Conservation (phyloP, 2,113 vertebrate species). For the Pelecanoides urinatrix region DNA sequence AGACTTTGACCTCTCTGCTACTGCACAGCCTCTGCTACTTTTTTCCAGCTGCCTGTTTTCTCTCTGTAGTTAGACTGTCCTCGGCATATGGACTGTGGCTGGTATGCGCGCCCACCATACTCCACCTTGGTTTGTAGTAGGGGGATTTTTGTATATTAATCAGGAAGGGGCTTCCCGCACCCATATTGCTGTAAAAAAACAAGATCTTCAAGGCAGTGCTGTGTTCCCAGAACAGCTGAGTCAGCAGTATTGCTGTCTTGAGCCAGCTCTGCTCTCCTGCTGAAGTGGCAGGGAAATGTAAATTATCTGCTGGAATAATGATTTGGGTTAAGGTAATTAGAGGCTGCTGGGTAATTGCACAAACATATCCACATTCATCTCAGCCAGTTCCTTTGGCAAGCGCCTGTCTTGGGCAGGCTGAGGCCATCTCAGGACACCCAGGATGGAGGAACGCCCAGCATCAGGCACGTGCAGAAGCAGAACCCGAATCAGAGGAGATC, state of each 20-base stretch:
- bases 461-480: not conserved
- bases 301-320: not conserved
- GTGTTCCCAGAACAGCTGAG: not conserved
- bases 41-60: slow-evolving; percentile 3
- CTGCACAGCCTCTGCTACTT: not conserved
- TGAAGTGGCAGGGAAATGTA: not conserved
- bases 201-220: not conserved
- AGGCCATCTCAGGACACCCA: not conserved
- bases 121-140: not conserved
- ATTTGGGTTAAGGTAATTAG: not conserved
- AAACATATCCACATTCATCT: not conserved
- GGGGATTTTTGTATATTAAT: not conserved
- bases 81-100: not conserved
- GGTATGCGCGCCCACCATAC: fast-evolving
- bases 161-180: not conserved
- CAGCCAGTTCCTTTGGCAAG: not conserved
- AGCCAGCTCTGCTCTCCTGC: not conserved
- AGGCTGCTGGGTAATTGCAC: not conserved
- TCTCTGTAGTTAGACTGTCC: not conserved
- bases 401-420: not conserved
- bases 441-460: not conserved
- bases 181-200: not conserved
- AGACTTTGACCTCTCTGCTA: not conserved
- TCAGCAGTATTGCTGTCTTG: not conserved
- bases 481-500: not conserved